phyloP scores from a whole-genome alignment of 2,113 vertebrate species.

The Lophius piscatorius region DNA sequence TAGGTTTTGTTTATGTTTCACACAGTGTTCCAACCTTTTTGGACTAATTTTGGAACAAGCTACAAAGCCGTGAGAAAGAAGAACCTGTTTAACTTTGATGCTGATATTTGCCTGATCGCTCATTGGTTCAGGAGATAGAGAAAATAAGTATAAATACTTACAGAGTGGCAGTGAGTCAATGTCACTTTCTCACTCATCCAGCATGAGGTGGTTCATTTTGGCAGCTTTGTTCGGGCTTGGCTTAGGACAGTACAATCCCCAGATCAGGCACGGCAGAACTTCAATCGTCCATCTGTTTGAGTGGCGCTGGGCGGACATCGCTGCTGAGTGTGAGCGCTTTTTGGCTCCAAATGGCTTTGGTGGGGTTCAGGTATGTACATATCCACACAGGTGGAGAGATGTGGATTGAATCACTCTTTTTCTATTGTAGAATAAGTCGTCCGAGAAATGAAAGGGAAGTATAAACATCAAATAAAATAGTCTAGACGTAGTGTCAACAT shows the following conservation, averaged over 20 bases:
- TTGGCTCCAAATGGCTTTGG: conserved; percentile 88
- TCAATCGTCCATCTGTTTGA: conserved; percentile 93
- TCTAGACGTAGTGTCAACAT: too few species aligned
- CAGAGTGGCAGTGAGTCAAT: not conserved
- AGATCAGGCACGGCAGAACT: conserved; percentile 72
- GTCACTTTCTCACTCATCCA: not conserved
- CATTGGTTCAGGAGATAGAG: conserved; percentile 33
- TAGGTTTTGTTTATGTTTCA: too few species aligned
- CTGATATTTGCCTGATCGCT: conserved; percentile 5
- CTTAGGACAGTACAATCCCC: conserved; percentile 81
- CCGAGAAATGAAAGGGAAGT: too few species aligned
- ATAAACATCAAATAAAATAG: too few species aligned
- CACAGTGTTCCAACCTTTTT: too few species aligned
- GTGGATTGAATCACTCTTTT: too few species aligned
- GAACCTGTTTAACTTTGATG: conserved; percentile 42
- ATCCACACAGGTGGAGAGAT: not conserved
- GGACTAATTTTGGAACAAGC: not conserved
- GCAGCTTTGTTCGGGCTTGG: conserved; percentile 74
- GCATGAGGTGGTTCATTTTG: conserved; percentile 83
- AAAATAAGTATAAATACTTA: conserved; percentile 34
- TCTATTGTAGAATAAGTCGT: too few species aligned
- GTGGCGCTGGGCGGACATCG: conserved; percentile 92
- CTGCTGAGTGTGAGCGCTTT: conserved; percentile 89
- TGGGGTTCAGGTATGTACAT: conserved; percentile 87
- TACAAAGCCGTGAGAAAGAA: conserved; percentile 35